Base-by-base conservation (phyloP, 2,888 invertebrate genomes). In the Galerucella pusilla region DNA sequence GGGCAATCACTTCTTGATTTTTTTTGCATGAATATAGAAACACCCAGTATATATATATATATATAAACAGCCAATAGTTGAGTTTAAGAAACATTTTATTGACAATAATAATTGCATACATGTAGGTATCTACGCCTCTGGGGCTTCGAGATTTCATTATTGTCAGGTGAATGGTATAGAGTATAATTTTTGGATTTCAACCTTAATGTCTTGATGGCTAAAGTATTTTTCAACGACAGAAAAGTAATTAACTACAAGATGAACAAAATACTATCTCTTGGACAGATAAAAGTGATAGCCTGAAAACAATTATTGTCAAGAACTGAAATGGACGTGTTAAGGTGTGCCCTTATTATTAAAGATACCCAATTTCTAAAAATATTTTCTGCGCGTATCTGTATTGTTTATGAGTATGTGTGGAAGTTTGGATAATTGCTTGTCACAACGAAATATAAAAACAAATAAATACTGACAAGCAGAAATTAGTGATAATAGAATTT, bases 261-360 rank as follows among this genome's bases (percentile, higher is more conserved):
- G 46, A 54, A 63, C 61, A n/a, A 60, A 69, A 69, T 60, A 69
- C 42, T 60, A 60, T 69, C 69, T 60, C 46, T 61, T 61, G 46
- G n/a, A 68, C 25, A 60, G 60, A 69, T 69, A 69, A 69, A 49
- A 69, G 49, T 69, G 69, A 49, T 69, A 60, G 60, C 54, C 16
- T 28, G 68, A 59, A 57, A 69, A 63, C 70, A 70, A 70, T 70
- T 70, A 70, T 35, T 63, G 63, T 52, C 64, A 65, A 65, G 63
- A 45, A 63, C 46, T 45, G 45, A 68, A 60, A 70, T 61, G 60
- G 60, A 70, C 61, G 70, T 63, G 35, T 70, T 61, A 52, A 70
- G 69, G 69, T 69, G 69, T 35, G 69, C 61, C 69, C 60, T 61
- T 42, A 63, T 63, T 46, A 46, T 49, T 14, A 14, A 20, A 4